These are phyloP conservation scores for Catharus minimus DNA, from an alignment of 2,113 vertebrate genomes.

Conservation along the genomic window DNA sequence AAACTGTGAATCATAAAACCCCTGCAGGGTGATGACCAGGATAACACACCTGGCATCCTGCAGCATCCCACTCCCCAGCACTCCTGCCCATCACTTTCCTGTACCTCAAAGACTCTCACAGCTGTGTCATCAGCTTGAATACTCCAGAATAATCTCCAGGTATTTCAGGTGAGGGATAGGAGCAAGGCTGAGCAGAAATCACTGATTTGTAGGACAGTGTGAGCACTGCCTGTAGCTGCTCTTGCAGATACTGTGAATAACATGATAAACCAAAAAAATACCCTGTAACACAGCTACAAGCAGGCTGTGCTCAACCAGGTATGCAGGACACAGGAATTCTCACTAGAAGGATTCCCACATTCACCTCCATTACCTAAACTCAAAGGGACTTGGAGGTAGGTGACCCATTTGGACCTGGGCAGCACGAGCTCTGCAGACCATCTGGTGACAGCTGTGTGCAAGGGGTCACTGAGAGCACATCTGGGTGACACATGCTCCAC, in stretches of 20 bases:
- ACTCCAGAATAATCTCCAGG: not conserved
- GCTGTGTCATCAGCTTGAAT: not conserved
- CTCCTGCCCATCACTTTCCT: accelerated
- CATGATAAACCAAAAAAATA: not conserved
- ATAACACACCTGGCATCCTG: not conserved
- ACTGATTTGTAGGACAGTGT: too few relatives aligned
- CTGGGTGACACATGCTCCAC: not conserved
- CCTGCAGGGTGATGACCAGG: not conserved
- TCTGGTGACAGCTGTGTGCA: not conserved
- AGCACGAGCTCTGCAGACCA: accelerated
- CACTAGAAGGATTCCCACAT: not conserved
- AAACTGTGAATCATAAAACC: accelerated
- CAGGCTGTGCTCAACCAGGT: not conserved
- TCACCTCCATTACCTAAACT: not conserved
- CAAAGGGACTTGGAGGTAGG: not conserved
- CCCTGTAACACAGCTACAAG: not conserved
- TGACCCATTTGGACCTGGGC: not conserved
- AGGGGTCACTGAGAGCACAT: not conserved
- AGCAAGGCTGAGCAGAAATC: not conserved
- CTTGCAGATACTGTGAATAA: not conserved
- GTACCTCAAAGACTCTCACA: too few relatives aligned
- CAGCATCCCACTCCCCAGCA: not conserved
- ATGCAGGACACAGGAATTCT: accelerated
- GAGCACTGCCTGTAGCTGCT: not conserved
- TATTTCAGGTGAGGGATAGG: not conserved